Conservation (phyloP, 2,888 invertebrate species). For the Archaeoteleia sp. region DNA sequence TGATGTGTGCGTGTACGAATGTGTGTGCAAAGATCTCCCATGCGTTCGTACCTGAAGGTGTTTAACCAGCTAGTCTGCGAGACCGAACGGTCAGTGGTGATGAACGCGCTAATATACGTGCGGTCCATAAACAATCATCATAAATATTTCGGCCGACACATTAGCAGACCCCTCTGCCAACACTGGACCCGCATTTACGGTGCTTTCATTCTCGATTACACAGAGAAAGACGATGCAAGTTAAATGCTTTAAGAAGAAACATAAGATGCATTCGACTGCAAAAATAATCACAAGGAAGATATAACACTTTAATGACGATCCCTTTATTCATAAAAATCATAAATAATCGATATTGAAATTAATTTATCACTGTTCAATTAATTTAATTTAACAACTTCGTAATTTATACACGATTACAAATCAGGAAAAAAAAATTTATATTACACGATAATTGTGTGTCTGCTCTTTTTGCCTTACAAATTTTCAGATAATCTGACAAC, state of each 20-base stretch:
- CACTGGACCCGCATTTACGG: constrained; percentile 29
- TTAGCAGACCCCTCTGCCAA: constrained; percentile 69
- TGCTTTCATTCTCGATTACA: constrained; percentile 37
- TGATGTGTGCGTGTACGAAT: neutral
- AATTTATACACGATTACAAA: too few species aligned
- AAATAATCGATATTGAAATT: too few species aligned
- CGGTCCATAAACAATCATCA: constrained; percentile 74
- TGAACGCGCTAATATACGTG: constrained; percentile 72
- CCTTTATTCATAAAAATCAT: too few species aligned
- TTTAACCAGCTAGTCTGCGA: constrained; percentile 52
- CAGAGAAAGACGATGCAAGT: constrained; percentile 6
- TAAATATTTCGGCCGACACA: constrained; percentile 74
- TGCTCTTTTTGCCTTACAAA: too few species aligned
- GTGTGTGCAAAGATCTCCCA: constrained; percentile 15
- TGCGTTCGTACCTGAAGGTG: constrained; percentile 32
- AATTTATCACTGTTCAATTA: too few species aligned
- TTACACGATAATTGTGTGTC: too few species aligned
- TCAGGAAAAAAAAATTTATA: too few species aligned
- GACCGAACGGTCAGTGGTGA: constrained; percentile 52
- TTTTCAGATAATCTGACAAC: too few species aligned
- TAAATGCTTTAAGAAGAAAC: constrained; percentile 5
- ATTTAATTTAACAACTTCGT: too few species aligned
- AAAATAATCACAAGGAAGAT: constrained; percentile 6
- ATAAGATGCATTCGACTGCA: neutral
- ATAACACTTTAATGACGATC: constrained; percentile 3